Evolutionary conservation across 2,113 vertebrate genomes (phyloP).

Genomic region (Lophius piscatorius): DNA sequence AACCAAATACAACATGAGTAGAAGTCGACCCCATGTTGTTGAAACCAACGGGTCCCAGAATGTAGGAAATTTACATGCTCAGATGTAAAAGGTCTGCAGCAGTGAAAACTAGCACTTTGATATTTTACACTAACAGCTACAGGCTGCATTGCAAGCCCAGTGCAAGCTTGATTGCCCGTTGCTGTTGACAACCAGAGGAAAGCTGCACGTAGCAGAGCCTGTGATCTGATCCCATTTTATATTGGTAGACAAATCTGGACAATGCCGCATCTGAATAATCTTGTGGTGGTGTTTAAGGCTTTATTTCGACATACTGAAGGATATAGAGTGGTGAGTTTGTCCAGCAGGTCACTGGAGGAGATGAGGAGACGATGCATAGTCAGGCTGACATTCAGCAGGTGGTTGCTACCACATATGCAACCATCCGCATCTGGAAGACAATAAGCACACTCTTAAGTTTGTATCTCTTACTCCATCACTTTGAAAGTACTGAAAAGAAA

Average conservation of each 20-base stretch:
- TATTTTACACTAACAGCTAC: conserved; percentile 52
- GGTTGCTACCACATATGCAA: conserved; percentile 84
- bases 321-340: conserved; percentile 90
- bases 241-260: conserved; percentile 15
- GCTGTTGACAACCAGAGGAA: conserved; percentile 70
- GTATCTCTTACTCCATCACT: too few species aligned
- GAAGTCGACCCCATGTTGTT: conserved; percentile 6
- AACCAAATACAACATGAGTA: background rate
- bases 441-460: conserved; percentile 3
- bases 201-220: conserved; percentile 38
- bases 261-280: conserved; percentile 1
- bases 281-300: too few species aligned
- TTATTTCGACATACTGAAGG: too few species aligned
- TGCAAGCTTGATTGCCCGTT: conserved; percentile 58
- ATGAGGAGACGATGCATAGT: conserved; percentile 93
- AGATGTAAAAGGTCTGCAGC: conserved; percentile 26
- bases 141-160: conserved; percentile 53
- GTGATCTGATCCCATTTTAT: conserved; percentile 37
- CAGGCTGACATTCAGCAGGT: conserved; percentile 89
- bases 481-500: too few species aligned
- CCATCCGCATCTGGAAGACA: conserved; percentile 87
- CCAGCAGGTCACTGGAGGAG: conserved; percentile 90
- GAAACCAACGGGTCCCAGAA: background rate
- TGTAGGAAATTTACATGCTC: conserved; percentile 3
- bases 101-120: conserved; percentile 42